Percentiles rank a stretch among this genome's conserved stretches.
These are phyloP conservation scores for Siderastrea siderea DNA, from an alignment of 92 coral and sea anemone genomes.

Conservation along the genomic window DNA sequence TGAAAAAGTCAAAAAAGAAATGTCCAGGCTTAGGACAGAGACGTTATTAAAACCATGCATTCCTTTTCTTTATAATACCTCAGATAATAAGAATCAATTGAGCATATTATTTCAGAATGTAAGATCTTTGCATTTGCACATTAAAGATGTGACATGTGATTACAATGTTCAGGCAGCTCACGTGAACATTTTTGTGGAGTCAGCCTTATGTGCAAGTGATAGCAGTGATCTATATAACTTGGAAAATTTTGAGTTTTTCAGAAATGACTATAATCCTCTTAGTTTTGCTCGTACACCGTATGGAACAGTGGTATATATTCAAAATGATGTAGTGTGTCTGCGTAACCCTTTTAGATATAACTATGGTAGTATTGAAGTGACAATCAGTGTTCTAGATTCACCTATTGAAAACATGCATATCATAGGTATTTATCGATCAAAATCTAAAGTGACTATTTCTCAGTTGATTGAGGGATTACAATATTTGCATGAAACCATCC, in stretches of 20 bases:
- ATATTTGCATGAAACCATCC: conserved; percentile 23
- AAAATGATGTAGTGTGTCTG: conserved; percentile 44
- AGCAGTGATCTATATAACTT: conserved; percentile 40
- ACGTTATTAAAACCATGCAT: not conserved
- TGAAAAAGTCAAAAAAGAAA: conserved; percentile 70
- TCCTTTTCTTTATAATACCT: conserved; percentile 18
- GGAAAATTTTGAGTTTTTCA: conserved; percentile 40
- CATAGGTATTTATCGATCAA: conserved; percentile 79
- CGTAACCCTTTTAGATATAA: conserved; percentile 61
- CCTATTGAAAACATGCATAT: conserved; percentile 67
- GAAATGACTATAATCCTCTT: conserved; percentile 65
- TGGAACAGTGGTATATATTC: conserved; percentile 71
- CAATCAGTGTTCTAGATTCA: conserved; percentile 32
- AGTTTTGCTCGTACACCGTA: conserved; percentile 53
- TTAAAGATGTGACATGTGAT: conserved; percentile 56
- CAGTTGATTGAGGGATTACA: too few species aligned
- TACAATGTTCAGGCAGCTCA: conserved; percentile 71
- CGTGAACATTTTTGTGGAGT: conserved; percentile 79
- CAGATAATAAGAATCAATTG: not conserved
- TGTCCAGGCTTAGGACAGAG: conserved; percentile 73
- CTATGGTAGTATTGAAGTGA: conserved; percentile 67
- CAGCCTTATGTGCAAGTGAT: conserved; percentile 62
- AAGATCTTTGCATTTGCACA: conserved; percentile 75
- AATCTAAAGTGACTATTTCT: not conserved
- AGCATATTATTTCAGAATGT: conserved; percentile 79